phyloP scores from a whole-genome alignment of 2,113 vertebrate species.

The Triplophysa siluroides region DNA sequence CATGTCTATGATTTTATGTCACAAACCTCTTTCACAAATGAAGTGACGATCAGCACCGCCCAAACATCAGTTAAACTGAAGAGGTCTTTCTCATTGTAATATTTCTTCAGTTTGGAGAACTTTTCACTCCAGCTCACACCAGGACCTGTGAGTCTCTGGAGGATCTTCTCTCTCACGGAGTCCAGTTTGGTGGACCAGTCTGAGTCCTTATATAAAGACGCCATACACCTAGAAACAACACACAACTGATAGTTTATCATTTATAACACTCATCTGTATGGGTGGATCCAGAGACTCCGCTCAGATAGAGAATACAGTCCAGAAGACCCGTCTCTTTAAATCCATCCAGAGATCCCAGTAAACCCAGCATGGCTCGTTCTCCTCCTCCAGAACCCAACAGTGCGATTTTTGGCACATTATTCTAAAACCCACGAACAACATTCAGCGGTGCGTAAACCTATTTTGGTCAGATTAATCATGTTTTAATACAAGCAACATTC shows the following conservation, averaged over 20 bases:
- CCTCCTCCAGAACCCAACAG: constrained; percentile 71
- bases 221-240: constrained; percentile 28
- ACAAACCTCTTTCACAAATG: constrained; percentile 28
- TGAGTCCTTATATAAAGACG: constrained; percentile 17
- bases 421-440: background rate
- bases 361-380: constrained; percentile 66
- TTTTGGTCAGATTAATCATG: no score
- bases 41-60: background rate
- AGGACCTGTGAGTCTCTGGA: background rate
- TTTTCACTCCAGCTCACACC: background rate
- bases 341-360: constrained; percentile 65
- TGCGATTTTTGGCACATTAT: constrained; percentile 61
- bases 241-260: no score
- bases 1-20: background rate
- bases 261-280: no score
- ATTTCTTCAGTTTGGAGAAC: background rate
- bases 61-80: constrained; percentile 27
- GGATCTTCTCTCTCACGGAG: background rate
- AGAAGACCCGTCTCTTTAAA: constrained; percentile 61
- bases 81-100: background rate
- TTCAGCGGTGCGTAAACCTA: no score
- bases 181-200: constrained; percentile 11
- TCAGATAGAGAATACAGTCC: constrained; percentile 68
- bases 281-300: constrained; percentile 71
- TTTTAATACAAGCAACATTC: no score